A percentile compares a stretch with the other conserved stretches of the same genome.
Conservation (phyloP, 2,113 vertebrate genomes). For the Condylura cristata region DNA sequence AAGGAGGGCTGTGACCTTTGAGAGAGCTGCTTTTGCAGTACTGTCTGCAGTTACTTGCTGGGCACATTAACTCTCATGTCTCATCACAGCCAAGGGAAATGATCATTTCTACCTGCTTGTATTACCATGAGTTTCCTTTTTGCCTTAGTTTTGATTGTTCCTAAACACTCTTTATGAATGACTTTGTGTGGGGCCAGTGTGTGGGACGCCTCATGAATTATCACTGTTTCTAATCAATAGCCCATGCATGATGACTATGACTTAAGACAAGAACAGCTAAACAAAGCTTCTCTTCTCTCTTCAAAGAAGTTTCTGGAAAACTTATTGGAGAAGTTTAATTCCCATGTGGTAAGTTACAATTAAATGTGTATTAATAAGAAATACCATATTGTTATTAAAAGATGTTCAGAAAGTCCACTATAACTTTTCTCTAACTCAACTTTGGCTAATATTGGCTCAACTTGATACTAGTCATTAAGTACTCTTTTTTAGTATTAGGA, state of each 20-base stretch:
- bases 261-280: slow-evolving; percentile 97
- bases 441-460: background rate
- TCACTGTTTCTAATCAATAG: slow-evolving; percentile 82
- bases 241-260: slow-evolving; percentile 99
- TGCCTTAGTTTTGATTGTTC: slow-evolving; percentile 38
- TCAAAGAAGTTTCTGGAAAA: slow-evolving; percentile 99
- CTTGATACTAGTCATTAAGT: background rate
- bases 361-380: slow-evolving; percentile 41
- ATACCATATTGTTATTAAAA: background rate
- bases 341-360: slow-evolving; percentile 92
- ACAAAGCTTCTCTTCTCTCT: slow-evolving; percentile 98
- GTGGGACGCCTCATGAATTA: slow-evolving; percentile 49
- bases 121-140: background rate
- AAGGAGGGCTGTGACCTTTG: background rate
- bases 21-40: background rate
- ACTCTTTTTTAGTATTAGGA: too few relatives aligned
- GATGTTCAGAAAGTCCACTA: background rate
- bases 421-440: background rate
- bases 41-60: background rate
- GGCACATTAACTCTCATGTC: background rate
- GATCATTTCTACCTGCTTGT: background rate
- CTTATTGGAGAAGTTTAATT: slow-evolving; percentile 98
- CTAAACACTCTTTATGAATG: background rate
- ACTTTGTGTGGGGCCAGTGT: background rate
- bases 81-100: background rate